Conservation (phyloP, 2,113 vertebrate species). For the Isurus oxyrinchus region DNA sequence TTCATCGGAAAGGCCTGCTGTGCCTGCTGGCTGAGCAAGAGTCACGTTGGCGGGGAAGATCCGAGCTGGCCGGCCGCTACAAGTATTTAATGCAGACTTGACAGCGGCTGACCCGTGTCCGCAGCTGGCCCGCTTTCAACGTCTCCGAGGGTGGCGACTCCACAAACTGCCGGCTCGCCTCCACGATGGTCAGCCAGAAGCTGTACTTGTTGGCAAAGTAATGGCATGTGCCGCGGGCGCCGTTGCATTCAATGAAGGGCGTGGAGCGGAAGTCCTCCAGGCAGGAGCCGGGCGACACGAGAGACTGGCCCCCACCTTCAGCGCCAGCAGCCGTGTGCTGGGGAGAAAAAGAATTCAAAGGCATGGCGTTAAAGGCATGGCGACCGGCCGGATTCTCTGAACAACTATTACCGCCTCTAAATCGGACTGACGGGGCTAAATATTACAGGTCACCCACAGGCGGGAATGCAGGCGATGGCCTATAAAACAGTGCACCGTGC, state of each 20-base stretch:
- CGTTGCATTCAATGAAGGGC: slow-evolving; percentile 92
- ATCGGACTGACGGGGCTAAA: not conserved
- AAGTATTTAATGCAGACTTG: slow-evolving; percentile 94
- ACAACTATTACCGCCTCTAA: not conserved
- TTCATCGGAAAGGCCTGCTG: not conserved
- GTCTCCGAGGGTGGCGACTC: slow-evolving; percentile 62
- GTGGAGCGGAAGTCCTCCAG: slow-evolving; percentile 89
- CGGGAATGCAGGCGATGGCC: too few relatives aligned
- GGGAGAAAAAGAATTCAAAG: slow-evolving; percentile 30
- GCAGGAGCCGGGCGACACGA: slow-evolving; percentile 88
- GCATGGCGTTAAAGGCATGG: not conserved
- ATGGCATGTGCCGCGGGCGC: slow-evolving; percentile 79
- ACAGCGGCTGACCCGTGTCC: slow-evolving; percentile 79
- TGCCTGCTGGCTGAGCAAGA: too few relatives aligned
- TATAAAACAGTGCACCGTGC: too few relatives aligned
- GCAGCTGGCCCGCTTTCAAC: slow-evolving; percentile 76
- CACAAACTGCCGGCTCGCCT: slow-evolving; percentile 65
- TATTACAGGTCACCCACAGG: too few relatives aligned
- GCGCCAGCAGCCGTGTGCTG: slow-evolving; percentile 86
- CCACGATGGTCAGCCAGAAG: slow-evolving; percentile 86
- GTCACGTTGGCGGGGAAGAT: not conserved
- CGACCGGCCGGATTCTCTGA: too few relatives aligned
- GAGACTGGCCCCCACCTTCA: slow-evolving; percentile 85
- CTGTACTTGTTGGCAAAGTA: slow-evolving; percentile 96
- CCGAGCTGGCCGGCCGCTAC: slow-evolving; percentile 51